Evolutionary conservation across 2,113 vertebrate genomes (phyloP).

Genomic region (Macrotis lagotis): DNA sequence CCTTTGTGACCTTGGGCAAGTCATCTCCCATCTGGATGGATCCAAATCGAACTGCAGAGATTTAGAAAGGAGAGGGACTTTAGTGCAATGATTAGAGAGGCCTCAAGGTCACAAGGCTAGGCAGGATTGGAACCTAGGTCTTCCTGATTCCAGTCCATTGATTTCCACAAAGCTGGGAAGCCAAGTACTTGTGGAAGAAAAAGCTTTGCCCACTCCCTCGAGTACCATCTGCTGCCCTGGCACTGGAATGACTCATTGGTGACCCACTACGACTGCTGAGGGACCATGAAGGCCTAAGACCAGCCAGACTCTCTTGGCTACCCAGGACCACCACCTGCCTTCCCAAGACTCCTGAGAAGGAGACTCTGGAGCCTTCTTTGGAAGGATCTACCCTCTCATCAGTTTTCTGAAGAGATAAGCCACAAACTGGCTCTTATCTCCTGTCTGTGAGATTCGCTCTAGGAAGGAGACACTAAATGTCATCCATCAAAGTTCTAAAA

Average conservation of each 20-base stretch:
- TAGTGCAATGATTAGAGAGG: not conserved
- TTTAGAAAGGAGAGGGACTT: not conserved
- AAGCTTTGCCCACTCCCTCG: not conserved
- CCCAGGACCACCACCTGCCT: no score
- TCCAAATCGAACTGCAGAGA: not conserved
- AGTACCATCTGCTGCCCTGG: not conserved
- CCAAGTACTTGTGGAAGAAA: not conserved
- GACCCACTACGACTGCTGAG: not conserved
- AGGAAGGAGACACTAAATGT: not conserved
- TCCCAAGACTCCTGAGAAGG: not conserved
- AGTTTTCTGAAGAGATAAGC: not conserved
- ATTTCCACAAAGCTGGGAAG: not conserved
- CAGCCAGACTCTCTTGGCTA: no score
- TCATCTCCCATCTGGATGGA: not conserved
- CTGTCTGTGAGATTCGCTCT: not conserved
- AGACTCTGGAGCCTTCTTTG: not conserved
- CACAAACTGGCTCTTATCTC: not conserved
- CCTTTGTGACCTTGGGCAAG: not conserved
- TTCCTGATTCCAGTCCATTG: not conserved
- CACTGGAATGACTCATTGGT: not conserved
- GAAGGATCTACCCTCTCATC: not conserved
- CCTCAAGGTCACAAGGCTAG: not conserved
- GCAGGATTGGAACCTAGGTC: not conserved
- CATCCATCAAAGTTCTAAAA: not conserved
- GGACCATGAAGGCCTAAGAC: not conserved